Evolutionary conservation across 2,797 vertebrate species (phyloP), one percentile per base, ranked within the genome.

Genomic region (Heterohyrax brucei): DNA sequence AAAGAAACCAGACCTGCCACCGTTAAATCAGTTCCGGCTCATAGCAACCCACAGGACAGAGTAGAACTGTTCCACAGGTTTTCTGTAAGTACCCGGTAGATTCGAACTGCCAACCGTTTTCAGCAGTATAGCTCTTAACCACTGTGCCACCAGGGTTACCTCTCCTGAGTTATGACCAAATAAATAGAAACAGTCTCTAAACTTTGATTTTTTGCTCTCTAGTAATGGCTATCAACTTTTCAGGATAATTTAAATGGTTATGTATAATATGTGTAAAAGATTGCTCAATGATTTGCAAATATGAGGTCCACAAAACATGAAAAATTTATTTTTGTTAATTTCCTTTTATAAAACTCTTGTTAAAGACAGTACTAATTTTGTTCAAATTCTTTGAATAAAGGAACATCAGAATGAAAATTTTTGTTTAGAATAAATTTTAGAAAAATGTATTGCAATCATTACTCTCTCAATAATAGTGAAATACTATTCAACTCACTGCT

Each of bases 361-460:
- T 95, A 70, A 70, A 81, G 21, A 46, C 3, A 62, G 33, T 56
- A 53, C n/a, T 4, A 83, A 3, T 90, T 79, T 76, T 82, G 44
- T 66, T 88, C 59, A 78, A 87, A 88, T 13, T 77, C 48, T 16
- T 84, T 89, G 21, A 66, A 89, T 66, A 73, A 85, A 85, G 61
- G 26, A 84, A 80, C 10, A 72, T 56, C 2, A 82, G 9, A 18
- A 44, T 87, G 21, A 77, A 91, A 72, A 61, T 53, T 66, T 78
- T 7, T 46, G 0, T 84, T 46, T 72, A 13, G 5, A 68, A 59
- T 2, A 68, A 81, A 84, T 92, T 56, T 81, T 81, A 85, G 84
- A 77, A 77, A 96, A 83, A 50, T 89, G 53, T 46, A 33, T 39
- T n/a, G 39, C 83, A 95, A 46, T 1, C 4, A 48, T 13, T 39